phyloP scores from a whole-genome alignment of 2,888 invertebrate species.

The Parnassius mnemosyne region DNA sequence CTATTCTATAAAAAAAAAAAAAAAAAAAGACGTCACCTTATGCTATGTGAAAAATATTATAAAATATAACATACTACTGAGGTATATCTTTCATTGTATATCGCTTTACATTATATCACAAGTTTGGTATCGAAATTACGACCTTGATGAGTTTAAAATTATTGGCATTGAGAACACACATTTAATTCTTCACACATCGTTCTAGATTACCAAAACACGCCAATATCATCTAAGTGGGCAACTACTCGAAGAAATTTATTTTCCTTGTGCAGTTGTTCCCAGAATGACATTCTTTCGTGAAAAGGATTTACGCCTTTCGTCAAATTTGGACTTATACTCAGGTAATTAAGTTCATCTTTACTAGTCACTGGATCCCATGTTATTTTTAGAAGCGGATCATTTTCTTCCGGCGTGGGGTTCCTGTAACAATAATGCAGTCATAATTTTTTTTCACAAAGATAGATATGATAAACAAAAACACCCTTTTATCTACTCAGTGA shows the following conservation, averaged over 20 bases:
- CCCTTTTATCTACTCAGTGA: too few relatives aligned
- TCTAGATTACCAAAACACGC: constrained; percentile 46
- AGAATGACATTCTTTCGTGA: constrained; percentile 67
- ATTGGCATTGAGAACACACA: too few relatives aligned
- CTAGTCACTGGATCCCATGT: constrained; percentile 68
- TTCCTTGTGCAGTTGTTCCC: constrained; percentile 65
- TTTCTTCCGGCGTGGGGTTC: constrained; percentile 65
- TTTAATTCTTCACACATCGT: too few relatives aligned
- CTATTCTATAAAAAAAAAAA: too few relatives aligned
- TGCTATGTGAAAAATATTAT: too few relatives aligned
- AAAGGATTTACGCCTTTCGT: constrained; percentile 70
- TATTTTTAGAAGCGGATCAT: constrained; percentile 62
- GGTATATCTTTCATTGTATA: too few relatives aligned
- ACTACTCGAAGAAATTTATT: constrained; percentile 54
- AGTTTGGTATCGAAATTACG: too few relatives aligned
- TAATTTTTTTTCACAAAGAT: not conserved
- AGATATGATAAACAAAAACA: too few relatives aligned
- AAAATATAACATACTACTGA: too few relatives aligned
- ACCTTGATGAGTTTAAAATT: too few relatives aligned
- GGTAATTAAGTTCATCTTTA: constrained; percentile 59
- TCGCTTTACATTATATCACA: too few relatives aligned
- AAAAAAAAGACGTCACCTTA: too few relatives aligned
- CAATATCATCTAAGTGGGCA: constrained; percentile 61
- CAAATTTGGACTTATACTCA: constrained; percentile 65
- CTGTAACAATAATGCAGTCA: constrained; percentile 44